Evolutionary conservation across 2,113 vertebrate genomes (phyloP).

Genomic region (Anolis carolinensis): DNA sequence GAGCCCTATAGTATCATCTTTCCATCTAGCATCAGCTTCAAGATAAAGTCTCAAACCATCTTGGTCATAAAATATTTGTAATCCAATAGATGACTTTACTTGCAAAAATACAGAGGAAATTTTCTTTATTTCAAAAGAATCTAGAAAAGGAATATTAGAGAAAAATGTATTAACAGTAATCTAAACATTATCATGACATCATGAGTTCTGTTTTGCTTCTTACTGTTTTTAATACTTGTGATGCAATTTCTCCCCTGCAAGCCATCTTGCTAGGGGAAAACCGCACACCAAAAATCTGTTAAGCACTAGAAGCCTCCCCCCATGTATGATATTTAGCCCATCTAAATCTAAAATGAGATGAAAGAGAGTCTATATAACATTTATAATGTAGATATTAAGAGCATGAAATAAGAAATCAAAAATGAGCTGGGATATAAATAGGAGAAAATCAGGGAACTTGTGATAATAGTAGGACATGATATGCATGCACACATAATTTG

Average conservation of each 20-base stretch:
- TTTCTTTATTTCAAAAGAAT: conserved; percentile 88
- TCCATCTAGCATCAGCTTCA: conserved; percentile 85
- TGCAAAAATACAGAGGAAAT: conserved; percentile 92
- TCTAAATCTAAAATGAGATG: not conserved
- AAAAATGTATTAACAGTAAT: conserved; percentile 22
- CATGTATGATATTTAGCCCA: not conserved
- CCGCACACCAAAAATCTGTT: no score
- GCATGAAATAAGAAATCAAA: not conserved
- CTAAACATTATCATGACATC: not conserved
- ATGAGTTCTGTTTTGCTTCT: not conserved
- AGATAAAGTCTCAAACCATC: conserved; percentile 91
- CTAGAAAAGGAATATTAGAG: conserved; percentile 66
- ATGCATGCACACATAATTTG: accelerated
- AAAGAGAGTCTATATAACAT: not conserved
- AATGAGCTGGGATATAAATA: not conserved
- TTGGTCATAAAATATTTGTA: conserved; percentile 88
- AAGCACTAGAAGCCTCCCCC: not conserved
- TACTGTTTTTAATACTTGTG: not conserved
- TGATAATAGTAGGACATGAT: not conserved
- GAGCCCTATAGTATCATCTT: conserved; percentile 89
- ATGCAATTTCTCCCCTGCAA: not conserved
- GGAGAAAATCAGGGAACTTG: no score
- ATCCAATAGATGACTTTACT: conserved; percentile 84
- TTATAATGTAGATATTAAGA: not conserved
- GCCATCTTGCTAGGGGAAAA: not conserved